A percentile compares a stretch with the other conserved stretches of the same genome.
These are phyloP conservation scores for Pyrrhia umbra DNA, from an alignment of 2,888 invertebrate species.

Conservation along the genomic window DNA sequence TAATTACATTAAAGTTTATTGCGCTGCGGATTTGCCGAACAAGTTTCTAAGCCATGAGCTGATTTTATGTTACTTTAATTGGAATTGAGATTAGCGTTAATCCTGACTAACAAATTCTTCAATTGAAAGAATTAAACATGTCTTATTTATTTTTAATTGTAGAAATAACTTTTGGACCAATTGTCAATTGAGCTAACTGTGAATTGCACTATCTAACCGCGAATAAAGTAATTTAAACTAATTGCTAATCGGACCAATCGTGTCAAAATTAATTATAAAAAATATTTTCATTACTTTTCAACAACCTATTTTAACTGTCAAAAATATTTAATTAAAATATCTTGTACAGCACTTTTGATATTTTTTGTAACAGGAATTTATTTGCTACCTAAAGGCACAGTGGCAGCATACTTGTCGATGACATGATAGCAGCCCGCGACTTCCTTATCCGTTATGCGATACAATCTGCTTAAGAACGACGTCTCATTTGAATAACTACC, in stretches of 20 bases:
- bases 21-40: slow-evolving; percentile 35
- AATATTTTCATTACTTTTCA: too few species aligned
- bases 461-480: slow-evolving; percentile 78
- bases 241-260: too few species aligned
- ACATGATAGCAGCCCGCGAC: slow-evolving; percentile 79
- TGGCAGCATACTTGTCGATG: slow-evolving; percentile 74
- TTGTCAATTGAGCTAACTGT: too few species aligned
- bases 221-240: too few species aligned
- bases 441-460: slow-evolving; percentile 87
- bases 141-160: too few species aligned
- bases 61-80: slow-evolving; percentile 30
- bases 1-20: slow-evolving; percentile 64
- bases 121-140: not conserved
- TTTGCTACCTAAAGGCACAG: slow-evolving; percentile 61
- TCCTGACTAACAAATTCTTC: not conserved
- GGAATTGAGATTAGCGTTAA: slow-evolving; percentile 9
- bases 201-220: too few species aligned
- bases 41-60: slow-evolving; percentile 40
- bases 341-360: slow-evolving; percentile 9
- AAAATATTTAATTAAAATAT: too few species aligned
- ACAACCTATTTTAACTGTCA: too few species aligned
- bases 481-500: slow-evolving; percentile 86
- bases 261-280: too few species aligned
- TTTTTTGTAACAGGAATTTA: slow-evolving; percentile 21
- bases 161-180: too few species aligned